These are phyloP conservation scores for Pollenia amentaria DNA, from an alignment of 2,888 invertebrate genomes.

Conservation along the genomic window DNA sequence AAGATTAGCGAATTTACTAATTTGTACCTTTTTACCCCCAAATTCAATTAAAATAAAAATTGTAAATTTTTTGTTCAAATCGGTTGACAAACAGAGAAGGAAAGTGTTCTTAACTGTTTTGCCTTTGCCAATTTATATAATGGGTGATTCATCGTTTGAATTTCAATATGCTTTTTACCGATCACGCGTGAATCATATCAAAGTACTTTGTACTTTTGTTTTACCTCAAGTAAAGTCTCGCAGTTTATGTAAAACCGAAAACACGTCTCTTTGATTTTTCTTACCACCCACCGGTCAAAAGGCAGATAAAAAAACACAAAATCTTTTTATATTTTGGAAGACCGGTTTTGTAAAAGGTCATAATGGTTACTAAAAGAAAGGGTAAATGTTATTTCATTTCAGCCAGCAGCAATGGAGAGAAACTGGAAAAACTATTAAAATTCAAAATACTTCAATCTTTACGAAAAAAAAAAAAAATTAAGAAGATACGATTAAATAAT, in stretches of 20 bases:
- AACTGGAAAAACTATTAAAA: constrained; percentile 47
- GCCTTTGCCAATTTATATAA: too few species aligned
- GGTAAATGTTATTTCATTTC: constrained; percentile 43
- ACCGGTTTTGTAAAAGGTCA: constrained; percentile 52
- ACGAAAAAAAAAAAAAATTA: background rate
- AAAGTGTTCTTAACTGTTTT: too few species aligned
- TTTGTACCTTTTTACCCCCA: too few species aligned
- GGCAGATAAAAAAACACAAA: background rate
- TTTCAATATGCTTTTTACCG: too few species aligned
- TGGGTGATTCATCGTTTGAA: too few species aligned
- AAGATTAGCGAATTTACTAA: too few species aligned
- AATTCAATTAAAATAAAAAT: too few species aligned
- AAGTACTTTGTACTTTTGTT: too few species aligned
- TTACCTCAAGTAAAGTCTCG: too few species aligned
- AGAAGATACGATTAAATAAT: background rate
- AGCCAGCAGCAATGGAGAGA: constrained; percentile 18
- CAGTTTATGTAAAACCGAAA: background rate
- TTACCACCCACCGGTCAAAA: constrained; percentile 57
- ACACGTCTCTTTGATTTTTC: background rate
- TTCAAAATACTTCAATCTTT: background rate
- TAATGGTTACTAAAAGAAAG: constrained; percentile 42
- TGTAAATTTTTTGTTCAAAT: too few species aligned
- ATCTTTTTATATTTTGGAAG: background rate
- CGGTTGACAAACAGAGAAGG: too few species aligned
- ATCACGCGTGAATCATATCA: too few species aligned